Evolutionary conservation across 2,113 vertebrate genomes (phyloP), one percentile per base, ranked within the genome.

Genomic region (Oryzias woworae): DNA sequence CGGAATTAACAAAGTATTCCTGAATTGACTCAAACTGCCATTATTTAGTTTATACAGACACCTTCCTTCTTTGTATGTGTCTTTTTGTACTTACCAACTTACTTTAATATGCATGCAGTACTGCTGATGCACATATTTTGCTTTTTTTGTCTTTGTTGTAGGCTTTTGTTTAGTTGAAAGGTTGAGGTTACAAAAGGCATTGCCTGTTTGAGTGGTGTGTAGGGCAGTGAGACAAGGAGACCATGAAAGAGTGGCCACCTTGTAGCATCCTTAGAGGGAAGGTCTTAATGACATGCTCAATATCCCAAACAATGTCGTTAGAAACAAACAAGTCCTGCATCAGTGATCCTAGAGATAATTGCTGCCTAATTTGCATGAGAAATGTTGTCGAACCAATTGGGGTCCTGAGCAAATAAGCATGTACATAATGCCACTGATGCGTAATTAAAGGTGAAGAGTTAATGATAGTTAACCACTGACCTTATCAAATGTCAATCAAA

Each of bases 401-500:
- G 81, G 82, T 85, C 83, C 59, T 57, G 68, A 66, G 78, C 82
- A 83, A 87, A 88, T 80, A 83, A 81, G 74, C 73, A 62, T 62
- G 70, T 69, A 66, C 80, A 78, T 80, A 84, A 85, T 79, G 48
- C 52, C 42, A 58, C 58, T 60, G 75, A 68, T 63, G 75, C 77
- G 43, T 77, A 81, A 85, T 83, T 84, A 87, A 86, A 86, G 82
- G 79, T 86, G 75, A 85, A 60, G 83, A 86, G 86, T 78, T 71
- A 57, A 57, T 71, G 82, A 80, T 82, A 70, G 81, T 90, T 87
- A 88, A 85, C 82, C 78, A 51, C 18, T 83, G 82, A 88, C 89
- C 89, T 89, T 81, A 58, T n/a, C 52, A 85, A 87, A 86, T 89
- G 86, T 77, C 89, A 86, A 82, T 87, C 82, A 85, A 74, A 79